These are phyloP conservation scores for Pristionchus fissidentatus DNA, from an alignment of 2,888 invertebrate genomes.

Conservation along the genomic window DNA sequence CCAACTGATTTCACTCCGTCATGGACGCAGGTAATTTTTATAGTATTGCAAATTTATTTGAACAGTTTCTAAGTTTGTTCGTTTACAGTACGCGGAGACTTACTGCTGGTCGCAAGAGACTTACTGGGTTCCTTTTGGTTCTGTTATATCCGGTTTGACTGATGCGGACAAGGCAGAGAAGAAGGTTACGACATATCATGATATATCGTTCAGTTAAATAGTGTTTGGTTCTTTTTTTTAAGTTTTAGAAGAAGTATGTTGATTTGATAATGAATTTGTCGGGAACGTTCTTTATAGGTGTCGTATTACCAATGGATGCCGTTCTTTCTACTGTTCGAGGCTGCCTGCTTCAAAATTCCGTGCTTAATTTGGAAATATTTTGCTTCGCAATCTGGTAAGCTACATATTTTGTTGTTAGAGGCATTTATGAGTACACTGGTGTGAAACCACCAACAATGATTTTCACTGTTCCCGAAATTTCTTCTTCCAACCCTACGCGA, in stretches of 20 bases:
- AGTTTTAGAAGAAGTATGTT: too few species aligned
- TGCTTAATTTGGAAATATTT: slow-evolving; percentile 75
- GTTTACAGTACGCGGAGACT: slow-evolving; percentile 68
- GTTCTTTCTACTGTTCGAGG: slow-evolving; percentile 72
- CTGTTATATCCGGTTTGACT: slow-evolving; percentile 49
- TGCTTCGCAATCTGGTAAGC: slow-evolving; percentile 69
- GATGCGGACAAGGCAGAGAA: slow-evolving; percentile 50
- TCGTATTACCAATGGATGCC: slow-evolving; percentile 71
- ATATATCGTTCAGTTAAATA: not conserved
- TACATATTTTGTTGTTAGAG: too few species aligned
- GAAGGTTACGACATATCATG: too few species aligned
- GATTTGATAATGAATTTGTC: not conserved
- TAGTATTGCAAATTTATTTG: not conserved
- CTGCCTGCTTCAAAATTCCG: slow-evolving; percentile 71
- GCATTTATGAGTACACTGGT: not conserved
- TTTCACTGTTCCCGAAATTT: not conserved
- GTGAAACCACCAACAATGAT: not conserved
- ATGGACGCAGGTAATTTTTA: slow-evolving; percentile 58
- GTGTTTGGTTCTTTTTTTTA: slow-evolving; percentile 1
- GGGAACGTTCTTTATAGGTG: slow-evolving; percentile 49
- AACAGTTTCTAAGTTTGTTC: not conserved
- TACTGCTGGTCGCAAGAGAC: slow-evolving; percentile 73
- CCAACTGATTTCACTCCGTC: slow-evolving; percentile 64
- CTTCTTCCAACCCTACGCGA: too few species aligned
- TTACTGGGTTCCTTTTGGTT: slow-evolving; percentile 70